phyloP scores from a whole-genome alignment of 2,113 vertebrate species.

The Bufo gargarizans region DNA sequence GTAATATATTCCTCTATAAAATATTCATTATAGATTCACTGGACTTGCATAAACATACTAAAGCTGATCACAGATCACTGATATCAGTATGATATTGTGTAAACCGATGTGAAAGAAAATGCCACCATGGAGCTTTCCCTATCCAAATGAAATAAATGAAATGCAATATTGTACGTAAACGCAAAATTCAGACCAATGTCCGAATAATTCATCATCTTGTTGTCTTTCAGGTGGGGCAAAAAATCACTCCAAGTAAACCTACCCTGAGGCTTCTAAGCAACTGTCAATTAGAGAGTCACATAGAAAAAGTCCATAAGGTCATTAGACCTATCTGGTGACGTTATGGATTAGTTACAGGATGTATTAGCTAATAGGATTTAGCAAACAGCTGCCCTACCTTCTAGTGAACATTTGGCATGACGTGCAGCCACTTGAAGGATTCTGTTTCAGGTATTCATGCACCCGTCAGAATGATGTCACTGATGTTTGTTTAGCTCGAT shows the following conservation, averaged over 20 bases:
- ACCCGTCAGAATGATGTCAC: neutral
- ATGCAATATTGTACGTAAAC: neutral
- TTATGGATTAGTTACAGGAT: slow-evolving; percentile 22
- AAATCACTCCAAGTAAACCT: neutral
- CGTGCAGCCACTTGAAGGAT: neutral
- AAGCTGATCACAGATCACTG: neutral
- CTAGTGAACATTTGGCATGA: slow-evolving; percentile 35
- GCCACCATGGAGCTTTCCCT: no score
- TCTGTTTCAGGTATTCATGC: slow-evolving; percentile 33
- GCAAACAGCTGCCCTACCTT: slow-evolving; percentile 15
- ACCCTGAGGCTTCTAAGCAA: neutral
- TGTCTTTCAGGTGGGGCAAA: neutral
- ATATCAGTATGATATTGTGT: neutral
- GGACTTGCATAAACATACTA: neutral
- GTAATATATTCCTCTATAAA: no score
- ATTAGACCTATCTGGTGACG: slow-evolving; percentile 4
- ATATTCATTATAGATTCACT: no score
- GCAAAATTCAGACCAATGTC: neutral
- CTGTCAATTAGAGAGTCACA: neutral
- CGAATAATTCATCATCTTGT: neutral
- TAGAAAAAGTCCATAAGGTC: neutral
- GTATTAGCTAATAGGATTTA: slow-evolving; percentile 46
- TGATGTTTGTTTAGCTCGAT: slow-evolving; percentile 1
- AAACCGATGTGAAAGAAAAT: no score
- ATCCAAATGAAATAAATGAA: neutral